Evolutionary conservation across 2,888 invertebrate genomes (phyloP), one percentile per base, ranked within the genome.

Genomic region (Agrypnus murinus): DNA sequence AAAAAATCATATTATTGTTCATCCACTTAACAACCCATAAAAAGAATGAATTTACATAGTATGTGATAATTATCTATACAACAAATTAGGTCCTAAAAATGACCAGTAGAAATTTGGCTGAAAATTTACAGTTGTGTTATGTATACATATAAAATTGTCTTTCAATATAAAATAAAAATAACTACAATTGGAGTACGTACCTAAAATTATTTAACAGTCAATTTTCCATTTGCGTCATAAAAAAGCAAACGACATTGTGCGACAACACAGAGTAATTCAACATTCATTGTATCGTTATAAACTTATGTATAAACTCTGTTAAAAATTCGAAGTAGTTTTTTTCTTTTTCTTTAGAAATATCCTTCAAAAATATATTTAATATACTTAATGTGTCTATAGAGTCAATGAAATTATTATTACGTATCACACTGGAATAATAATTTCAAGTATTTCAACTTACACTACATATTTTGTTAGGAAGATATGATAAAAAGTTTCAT

Each of bases 191-290:
- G 34, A 59, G 64, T 65, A 65, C 60, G 46, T 69, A 64, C 59
- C 62, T 64, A 53, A 65, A 57, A 46, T 17, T 32, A 43, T 50
- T 62, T 63, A 69, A 65, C 69, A 69, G 69, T 65, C 69, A 65
- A 43, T 17, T 69, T 46, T 65, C 45, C 62, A 46, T 66, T 60
- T 59, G 4, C 15, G 19, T 17, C 14, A 45, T n/a, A 58, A 1
- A 45, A 60, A 60, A 60, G 45, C 55, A 55, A 36, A 31, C 17
- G 31, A 59, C 38, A 50, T 66, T 66, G 66, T 66, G 58, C 66
- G 14, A 38, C 38, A 25, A 58, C 31, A 48, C 36, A 50, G 25
- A n/a, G 25, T 55, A n/a, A 25, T 25, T 25, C 25, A 25, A 25
- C 25, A 25, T 53, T 50, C 17, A 31, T 31, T 40, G n/a, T n/a